These are phyloP conservation scores for Oxyruncus cristatus DNA, from an alignment of 2,113 vertebrate genomes.

Conservation along the genomic window DNA sequence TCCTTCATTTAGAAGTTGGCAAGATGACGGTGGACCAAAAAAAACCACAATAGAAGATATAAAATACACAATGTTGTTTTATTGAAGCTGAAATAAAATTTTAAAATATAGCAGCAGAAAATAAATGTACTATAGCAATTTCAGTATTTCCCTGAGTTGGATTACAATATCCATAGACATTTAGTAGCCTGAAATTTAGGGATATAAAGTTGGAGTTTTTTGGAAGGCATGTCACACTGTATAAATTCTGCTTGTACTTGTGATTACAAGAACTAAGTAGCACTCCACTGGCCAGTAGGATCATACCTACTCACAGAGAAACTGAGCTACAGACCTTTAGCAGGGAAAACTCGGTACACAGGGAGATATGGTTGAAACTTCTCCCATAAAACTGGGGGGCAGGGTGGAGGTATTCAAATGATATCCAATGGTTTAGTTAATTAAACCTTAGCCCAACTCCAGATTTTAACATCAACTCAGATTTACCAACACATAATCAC, in stretches of 20 bases:
- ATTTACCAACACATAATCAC: background rate
- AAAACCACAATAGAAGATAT: background rate
- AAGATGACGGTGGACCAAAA: rapidly evolving
- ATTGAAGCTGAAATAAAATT: background rate
- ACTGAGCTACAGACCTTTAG: background rate
- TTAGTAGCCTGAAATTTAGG: background rate
- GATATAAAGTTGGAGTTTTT: rapidly evolving
- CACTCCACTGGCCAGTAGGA: background rate
- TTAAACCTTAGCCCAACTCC: background rate
- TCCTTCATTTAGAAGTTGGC: background rate
- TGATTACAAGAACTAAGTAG: background rate
- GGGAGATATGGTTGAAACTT: background rate
- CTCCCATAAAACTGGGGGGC: background rate
- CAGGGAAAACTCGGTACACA: background rate
- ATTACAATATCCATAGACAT: background rate
- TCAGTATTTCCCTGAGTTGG: background rate
- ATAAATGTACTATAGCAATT: background rate
- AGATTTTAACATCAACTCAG: background rate
- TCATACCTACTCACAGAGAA: background rate
- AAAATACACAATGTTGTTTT: background rate
- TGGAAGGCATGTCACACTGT: background rate
- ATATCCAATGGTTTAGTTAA: background rate
- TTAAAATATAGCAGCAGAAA: background rate
- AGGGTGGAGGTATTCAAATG: background rate
- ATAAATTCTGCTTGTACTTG: background rate